Base-by-base conservation (phyloP, 2,113 vertebrate species). In the Agelaius tricolor region DNA sequence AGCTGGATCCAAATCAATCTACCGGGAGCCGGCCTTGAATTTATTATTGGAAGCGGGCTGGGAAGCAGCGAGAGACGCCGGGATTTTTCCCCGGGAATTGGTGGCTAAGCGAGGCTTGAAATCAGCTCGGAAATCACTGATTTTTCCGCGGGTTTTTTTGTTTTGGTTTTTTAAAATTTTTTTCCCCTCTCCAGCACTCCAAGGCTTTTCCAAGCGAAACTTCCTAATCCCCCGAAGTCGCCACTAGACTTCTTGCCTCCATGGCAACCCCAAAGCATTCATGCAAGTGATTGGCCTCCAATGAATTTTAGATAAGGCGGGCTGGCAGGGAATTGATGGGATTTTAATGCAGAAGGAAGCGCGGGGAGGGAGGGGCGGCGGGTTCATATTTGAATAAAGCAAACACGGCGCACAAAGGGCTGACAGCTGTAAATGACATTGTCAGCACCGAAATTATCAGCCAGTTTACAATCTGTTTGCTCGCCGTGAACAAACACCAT, bases 361-460 rank as follows among this genome's bases (percentile, higher is more conserved):
- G 97, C 98, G 97, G 98, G 99, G 99, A 98, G 99, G 99, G 99
- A 99, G 99, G 99, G 99, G 99, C 99, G 98, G 99, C 99, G 98
- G 99, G 99, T 99, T 99, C 99, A 99, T 99, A 99, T 99, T 99
- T 99, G 99, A 99, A 99, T 99, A 99, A 99, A 99, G 99, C 99
- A 99, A 99, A 99, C 99, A 99, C 98, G 98, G 97, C 98, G 99
- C 99, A 99, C 99, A 99, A 99, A 99, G 99, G 99, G 99, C 99
- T 99, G 99, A 99, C 99, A 99, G 99, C 99, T 99, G 99, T 99
- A 99, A 99, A 99, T 99, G 99, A 99, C 99, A 99, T 99, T 99
- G 99, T 99, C 99, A 99, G 99, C 99, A 99, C 99, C 99, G 99
- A 99, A 99, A 99, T 99, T 99, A 99, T 99, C 99, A 99, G 99